Conservation (phyloP, 2,113 vertebrate species). For the Anseranas semipalmata region DNA sequence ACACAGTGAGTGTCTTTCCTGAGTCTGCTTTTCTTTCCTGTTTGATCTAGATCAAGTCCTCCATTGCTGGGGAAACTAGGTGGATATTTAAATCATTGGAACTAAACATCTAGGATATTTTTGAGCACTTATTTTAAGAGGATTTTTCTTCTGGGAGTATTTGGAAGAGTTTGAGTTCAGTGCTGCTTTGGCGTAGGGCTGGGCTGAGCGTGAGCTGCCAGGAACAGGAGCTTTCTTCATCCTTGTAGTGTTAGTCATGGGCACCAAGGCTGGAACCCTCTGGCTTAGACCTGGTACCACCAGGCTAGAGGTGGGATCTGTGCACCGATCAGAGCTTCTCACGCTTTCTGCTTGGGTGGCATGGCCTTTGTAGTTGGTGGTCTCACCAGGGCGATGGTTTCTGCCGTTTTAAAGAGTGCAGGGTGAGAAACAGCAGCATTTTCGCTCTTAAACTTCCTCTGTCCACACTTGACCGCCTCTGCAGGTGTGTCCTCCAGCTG, state of each 20-base stretch:
- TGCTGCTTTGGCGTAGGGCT: neutral
- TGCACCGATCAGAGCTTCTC: neutral
- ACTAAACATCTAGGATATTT: neutral
- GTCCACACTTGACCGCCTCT: conserved; percentile 38
- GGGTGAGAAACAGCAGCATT: neutral
- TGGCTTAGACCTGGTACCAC: accelerated
- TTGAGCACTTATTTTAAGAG: neutral
- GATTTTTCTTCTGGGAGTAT: neutral
- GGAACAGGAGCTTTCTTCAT: neutral
- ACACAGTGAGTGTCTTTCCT: neutral
- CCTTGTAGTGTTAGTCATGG: accelerated
- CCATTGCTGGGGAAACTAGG: neutral
- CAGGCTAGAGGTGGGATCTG: neutral
- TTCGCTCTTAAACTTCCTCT: conserved; percentile 7
- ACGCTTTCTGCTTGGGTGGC: neutral
- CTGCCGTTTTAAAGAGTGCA: neutral
- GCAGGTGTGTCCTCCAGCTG: conserved; percentile 52
- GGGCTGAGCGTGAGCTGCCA: neutral
- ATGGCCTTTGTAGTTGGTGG: accelerated
- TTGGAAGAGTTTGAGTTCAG: neutral
- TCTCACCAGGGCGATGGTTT: neutral
- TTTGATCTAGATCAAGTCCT: neutral
- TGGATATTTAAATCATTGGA: neutral
- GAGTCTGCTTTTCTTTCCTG: neutral
- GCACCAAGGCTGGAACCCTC: neutral